Evolutionary conservation across 2,888 invertebrate genomes (phyloP), one percentile per base, ranked within the genome.

Genomic region (Ophraella communa): DNA sequence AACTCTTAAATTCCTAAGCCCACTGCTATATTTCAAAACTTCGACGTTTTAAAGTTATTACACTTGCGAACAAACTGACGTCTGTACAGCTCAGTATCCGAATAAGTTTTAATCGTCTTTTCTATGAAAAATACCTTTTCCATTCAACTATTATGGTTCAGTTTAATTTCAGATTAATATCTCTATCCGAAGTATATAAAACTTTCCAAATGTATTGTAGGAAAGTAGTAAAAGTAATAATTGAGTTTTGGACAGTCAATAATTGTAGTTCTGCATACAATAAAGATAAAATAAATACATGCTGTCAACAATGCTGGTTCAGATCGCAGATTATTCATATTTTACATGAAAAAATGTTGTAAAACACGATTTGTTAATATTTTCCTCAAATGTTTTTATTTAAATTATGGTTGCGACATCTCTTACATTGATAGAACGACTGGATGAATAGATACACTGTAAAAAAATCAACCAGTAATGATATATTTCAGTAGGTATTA

Each of bases 1-100:
- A 35, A n/a, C n/a, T 35, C n/a, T 35, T n/a, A 35, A 35, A 35
- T 35, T 35, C 35, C n/a, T 14, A 1, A 35, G n/a, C 3, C 20
- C 17, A 18, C 14, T 11, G 8, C 8, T 11, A 24, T 21, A 45
- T 45, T 45, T 21, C 45, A 10, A 20, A 10, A 45, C 18, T 18
- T 45, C 20, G 45, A 47, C 23, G 11, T 47, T 47, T 47, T 24
- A 8, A 1, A 11, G 47, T 21, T 23, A 47, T 47, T 23, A 23
- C 47, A 47, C 47, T 47, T 23, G 20, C 21, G n/a, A 47, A 47
- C 47, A 47, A 20, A 47, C 23, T 47, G 47, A 47, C 47, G 47
- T 14, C 14, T 14, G 5, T 23, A 23, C 14, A 47, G 47, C 23
- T 47, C n/a, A 23, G 21, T 47, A 21, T 11, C 47, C n/a, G 30